Conservation (phyloP, 2,113 vertebrate genomes). For the Phalacrocorax carbo region DNA sequence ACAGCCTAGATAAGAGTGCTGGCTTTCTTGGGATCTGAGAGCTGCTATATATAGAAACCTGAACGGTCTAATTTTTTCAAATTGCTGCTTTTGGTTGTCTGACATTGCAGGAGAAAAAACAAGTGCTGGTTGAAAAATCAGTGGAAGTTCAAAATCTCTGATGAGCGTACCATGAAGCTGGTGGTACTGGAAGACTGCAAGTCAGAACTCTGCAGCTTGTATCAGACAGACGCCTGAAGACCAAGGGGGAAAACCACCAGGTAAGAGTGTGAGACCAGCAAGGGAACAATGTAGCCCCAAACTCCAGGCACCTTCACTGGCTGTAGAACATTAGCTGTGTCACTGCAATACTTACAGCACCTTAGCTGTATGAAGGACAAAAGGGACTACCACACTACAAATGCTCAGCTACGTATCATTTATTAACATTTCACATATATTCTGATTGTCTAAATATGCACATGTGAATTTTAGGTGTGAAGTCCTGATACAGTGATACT, state of each 20-base stretch:
- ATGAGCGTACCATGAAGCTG: not conserved
- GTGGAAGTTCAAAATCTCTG: not conserved
- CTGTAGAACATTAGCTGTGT: not conserved
- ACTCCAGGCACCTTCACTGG: not conserved
- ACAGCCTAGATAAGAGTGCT: not conserved
- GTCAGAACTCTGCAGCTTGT: not conserved
- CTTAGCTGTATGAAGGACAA: accelerated
- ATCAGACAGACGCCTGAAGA: not conserved
- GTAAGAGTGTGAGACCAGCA: not conserved
- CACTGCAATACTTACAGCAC: not conserved
- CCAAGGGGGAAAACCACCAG: not conserved
- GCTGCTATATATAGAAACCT: constrained; percentile 35
- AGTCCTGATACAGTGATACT: not conserved
- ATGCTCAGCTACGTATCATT: not conserved
- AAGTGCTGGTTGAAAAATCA: not conserved
- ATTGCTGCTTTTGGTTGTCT: constrained; percentile 4
- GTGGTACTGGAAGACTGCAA: not conserved
- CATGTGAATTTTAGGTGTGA: not conserved
- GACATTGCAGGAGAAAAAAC: not conserved
- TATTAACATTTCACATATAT: not conserved
- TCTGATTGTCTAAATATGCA: not conserved
- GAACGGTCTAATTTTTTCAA: constrained; percentile 28
- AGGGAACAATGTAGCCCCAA: not conserved
- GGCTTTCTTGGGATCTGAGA: not conserved
- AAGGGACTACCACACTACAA: not conserved